Percentiles rank a stretch among this genome's conserved stretches.
These are phyloP conservation scores for Bostrychus sinensis DNA, from an alignment of 2,113 vertebrate genomes.

Conservation along the genomic window DNA sequence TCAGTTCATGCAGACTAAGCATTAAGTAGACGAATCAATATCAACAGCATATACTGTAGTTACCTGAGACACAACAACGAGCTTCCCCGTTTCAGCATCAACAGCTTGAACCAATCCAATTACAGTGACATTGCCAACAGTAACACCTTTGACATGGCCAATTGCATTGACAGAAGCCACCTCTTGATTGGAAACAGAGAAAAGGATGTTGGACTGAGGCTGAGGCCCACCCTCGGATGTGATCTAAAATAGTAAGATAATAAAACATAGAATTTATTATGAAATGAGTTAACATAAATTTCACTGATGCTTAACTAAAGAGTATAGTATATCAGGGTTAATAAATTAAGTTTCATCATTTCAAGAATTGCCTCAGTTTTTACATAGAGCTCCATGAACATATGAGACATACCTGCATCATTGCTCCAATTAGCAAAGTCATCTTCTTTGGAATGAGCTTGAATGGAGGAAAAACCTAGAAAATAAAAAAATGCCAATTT, in stretches of 20 bases:
- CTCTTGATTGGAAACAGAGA: slow-evolving; percentile 82
- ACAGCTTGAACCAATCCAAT: slow-evolving; percentile 90
- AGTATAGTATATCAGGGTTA: too few relatives aligned
- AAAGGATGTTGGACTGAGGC: slow-evolving; percentile 93
- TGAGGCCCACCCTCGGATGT: slow-evolving; percentile 96
- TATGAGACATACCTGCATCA: slow-evolving; percentile 85
- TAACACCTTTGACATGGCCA: slow-evolving; percentile 83
- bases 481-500: neutral
- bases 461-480: slow-evolving; percentile 94
- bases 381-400: neutral
- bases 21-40: neutral
- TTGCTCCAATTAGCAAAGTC: slow-evolving; percentile 89
- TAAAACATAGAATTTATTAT: slow-evolving; percentile 12
- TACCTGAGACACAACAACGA: slow-evolving; percentile 91
- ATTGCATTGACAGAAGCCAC: slow-evolving; percentile 81
- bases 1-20: neutral
- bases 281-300: slow-evolving; percentile 9
- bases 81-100: slow-evolving; percentile 89
- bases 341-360: too few relatives aligned
- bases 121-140: slow-evolving; percentile 83
- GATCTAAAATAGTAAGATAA: slow-evolving; percentile 75
- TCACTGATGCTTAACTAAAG: neutral
- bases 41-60: neutral
- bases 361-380: too few relatives aligned
- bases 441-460: slow-evolving; percentile 88